Evolutionary conservation across 2,113 vertebrate species (phyloP).

Genomic region (Eudyptes chrysolophus): DNA sequence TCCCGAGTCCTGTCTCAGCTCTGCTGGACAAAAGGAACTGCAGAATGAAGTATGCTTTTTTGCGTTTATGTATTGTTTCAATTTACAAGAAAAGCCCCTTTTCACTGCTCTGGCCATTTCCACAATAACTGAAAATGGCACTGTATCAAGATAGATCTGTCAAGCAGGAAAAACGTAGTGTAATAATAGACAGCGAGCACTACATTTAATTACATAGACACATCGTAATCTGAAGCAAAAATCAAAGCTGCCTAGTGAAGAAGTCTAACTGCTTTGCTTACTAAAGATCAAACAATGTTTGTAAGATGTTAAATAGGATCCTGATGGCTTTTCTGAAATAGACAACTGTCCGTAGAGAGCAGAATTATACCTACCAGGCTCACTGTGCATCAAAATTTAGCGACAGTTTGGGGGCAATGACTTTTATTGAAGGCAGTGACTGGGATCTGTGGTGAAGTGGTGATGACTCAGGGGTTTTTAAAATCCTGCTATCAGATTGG

Average conservation of each 20-base stretch:
- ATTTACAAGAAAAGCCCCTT: background rate
- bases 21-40: background rate
- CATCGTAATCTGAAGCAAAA: conserved; percentile 5
- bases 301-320: background rate
- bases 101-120: background rate
- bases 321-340: background rate
- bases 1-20: background rate
- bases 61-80: background rate
- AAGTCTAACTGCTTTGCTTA: background rate
- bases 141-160: background rate
- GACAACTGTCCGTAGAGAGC: background rate
- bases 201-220: background rate
- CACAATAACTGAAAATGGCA: background rate
- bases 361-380: background rate
- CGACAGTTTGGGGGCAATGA: background rate
- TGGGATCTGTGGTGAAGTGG: background rate
- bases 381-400: background rate
- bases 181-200: background rate
- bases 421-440: background rate
- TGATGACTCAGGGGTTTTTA: background rate
- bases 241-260: background rate
- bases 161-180: background rate
- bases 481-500: background rate
- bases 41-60: background rate
- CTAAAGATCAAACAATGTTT: background rate